Base-by-base conservation (phyloP, 2,888 invertebrate species). In the Amblyjoppa proteus region DNA sequence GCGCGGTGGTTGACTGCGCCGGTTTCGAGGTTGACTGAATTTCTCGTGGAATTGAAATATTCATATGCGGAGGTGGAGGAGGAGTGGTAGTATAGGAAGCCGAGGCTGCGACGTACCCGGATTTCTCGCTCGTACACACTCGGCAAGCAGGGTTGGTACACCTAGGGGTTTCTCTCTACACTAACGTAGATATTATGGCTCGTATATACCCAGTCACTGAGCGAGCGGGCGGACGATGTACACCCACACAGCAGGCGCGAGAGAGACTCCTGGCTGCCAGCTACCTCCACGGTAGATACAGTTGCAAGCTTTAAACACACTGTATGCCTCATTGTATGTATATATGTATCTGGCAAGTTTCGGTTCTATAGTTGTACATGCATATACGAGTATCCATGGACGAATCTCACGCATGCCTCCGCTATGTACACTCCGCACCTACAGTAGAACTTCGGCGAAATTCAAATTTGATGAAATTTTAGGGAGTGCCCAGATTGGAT, bases 1-100 rank as follows among this genome's bases (percentile, higher is more conserved):
- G 85, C 84, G 83, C 73, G 85, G 86, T 85, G 90, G 88, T 87
- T 88, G 88, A 87, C 86, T 88, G 87, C 89, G 83, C 88, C 88
- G 88, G 88, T 90, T 90, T 89, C 87, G 89, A 88, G 90, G 90
- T 90, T 90, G 87, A 88, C 89, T 88, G 91, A 89, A 89, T 91
- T 91, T 90, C 89, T 87, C 89, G 64, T 87, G 88, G 88, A 91
- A 92, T 92, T 92, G 91, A 92, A 92, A 92, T 92, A 92, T 93
- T 92, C 92, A 92, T 93, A 91, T 87, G 87, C 86, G 83, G 87
- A 86, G 84, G 84, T 81, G 84, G 81, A 81, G 81, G 73, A 82
- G 53, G 69, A 76, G 58, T 45, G 56, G 66, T 66, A 45, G 73
- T 51, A 77, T 81, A 73, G 81, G 74, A 80, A 78, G 78, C 77